Percentiles rank a stretch among this genome's conserved stretches.
phyloP scores from a whole-genome alignment of 2,113 vertebrate genomes.

The Apus apus region DNA sequence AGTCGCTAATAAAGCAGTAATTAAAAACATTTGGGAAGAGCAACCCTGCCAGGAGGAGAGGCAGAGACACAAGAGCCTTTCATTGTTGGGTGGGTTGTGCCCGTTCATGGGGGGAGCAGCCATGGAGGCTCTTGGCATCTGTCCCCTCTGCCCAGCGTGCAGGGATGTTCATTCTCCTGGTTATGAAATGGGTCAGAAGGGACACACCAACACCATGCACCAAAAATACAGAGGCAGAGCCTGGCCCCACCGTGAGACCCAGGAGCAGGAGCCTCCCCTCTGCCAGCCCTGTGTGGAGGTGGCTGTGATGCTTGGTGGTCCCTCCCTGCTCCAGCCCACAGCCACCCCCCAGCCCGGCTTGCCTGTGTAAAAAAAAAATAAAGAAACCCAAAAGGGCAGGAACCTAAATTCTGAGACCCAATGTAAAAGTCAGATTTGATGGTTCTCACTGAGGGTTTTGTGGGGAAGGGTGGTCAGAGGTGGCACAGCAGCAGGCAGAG shows the following conservation, averaged over 20 bases:
- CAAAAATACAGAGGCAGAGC: rapidly evolving
- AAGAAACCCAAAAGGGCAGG: no score
- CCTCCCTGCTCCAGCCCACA: neutral
- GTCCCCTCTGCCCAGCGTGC: neutral
- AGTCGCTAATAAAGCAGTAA: slow-evolving; percentile 39
- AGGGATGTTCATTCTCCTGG: neutral
- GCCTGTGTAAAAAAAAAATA: no score
- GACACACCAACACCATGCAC: rapidly evolving
- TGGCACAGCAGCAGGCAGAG: neutral
- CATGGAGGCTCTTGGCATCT: neutral
- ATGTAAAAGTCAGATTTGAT: no score
- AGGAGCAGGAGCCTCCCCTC: neutral
- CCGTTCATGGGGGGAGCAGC: slow-evolving; percentile 37
- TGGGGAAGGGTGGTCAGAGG: neutral
- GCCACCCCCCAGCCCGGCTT: rapidly evolving
- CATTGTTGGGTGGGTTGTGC: slow-evolving; percentile 35
- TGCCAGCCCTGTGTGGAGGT: neutral
- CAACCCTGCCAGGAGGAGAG: slow-evolving; percentile 45
- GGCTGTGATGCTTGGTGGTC: neutral
- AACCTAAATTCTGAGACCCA: no score
- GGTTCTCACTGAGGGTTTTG: no score
- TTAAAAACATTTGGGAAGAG: slow-evolving; percentile 63
- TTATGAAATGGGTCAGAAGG: neutral
- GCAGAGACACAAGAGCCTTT: slow-evolving; percentile 25
- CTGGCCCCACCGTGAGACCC: rapidly evolving